A percentile compares a stretch with the other conserved stretches of the same genome.
phyloP scores from a whole-genome alignment of 1,140 invertebrate species.

The Ceratosolen solmsi region DNA sequence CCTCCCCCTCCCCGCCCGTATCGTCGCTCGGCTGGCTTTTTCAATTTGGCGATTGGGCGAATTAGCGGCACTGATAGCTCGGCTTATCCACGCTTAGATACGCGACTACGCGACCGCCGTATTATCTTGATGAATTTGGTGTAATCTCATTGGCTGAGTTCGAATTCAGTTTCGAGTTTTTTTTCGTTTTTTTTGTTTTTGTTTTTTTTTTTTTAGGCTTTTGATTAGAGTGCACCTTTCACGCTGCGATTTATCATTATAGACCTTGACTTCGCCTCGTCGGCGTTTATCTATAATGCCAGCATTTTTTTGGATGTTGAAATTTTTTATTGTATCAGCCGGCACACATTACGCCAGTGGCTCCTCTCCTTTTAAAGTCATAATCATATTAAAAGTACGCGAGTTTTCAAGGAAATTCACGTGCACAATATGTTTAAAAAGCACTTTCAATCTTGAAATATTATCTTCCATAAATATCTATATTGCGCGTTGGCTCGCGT shows the following conservation, averaged over 20 bases:
- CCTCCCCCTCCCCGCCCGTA: background rate
- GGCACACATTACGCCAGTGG: too few relatives aligned
- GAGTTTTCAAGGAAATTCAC: background rate
- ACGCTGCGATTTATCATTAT: too few relatives aligned
- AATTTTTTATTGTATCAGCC: too few relatives aligned
- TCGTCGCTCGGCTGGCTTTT: background rate
- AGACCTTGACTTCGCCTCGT: too few relatives aligned
- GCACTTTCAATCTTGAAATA: background rate
- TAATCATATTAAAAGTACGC: too few relatives aligned
- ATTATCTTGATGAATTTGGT: background rate
- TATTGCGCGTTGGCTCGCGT: background rate
- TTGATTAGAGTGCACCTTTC: background rate
- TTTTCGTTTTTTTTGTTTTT: too few relatives aligned
- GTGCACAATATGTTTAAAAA: background rate
- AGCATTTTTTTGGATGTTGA: too few relatives aligned
- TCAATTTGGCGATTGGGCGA: background rate
- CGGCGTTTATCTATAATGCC: too few relatives aligned
- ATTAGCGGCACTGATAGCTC: too few relatives aligned
- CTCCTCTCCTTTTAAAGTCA: too few relatives aligned
- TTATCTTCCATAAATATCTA: background rate
- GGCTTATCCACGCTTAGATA: background rate
- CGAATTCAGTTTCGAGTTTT: background rate
- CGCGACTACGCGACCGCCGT: background rate
- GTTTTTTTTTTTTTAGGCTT: background rate
- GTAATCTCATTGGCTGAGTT: background rate